These are phyloP conservation scores for Dicyrtomina minuta DNA, from an alignment of 2,888 invertebrate species.

Conservation along the genomic window DNA sequence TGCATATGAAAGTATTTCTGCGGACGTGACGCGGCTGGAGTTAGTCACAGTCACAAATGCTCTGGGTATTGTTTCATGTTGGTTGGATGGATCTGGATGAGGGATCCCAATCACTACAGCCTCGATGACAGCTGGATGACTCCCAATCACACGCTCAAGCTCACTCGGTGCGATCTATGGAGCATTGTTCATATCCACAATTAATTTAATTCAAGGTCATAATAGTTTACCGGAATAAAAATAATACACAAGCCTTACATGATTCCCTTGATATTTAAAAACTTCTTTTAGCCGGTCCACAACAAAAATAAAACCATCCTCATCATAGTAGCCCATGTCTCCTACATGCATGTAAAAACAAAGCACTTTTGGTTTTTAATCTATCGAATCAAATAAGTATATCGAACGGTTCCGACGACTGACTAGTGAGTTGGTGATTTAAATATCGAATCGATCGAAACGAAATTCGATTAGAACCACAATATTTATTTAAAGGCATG, in stretches of 20 bases:
- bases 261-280: slow-evolving; percentile 49
- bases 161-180: slow-evolving; percentile 51
- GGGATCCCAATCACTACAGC: slow-evolving; percentile 46
- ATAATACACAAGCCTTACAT: slow-evolving; percentile 30
- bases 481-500: too few species aligned
- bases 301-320: slow-evolving; percentile 46
- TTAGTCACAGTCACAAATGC: slow-evolving; percentile 43
- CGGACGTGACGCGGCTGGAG: slow-evolving; percentile 11
- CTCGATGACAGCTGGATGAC: slow-evolving; percentile 47
- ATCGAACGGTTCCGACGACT: too few species aligned
- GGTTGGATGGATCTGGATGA: slow-evolving; percentile 47
- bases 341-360: too few species aligned
- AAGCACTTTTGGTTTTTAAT: too few species aligned
- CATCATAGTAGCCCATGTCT: slow-evolving; percentile 50
- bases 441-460: too few species aligned
- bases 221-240: too few species aligned
- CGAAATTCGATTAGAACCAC: too few species aligned
- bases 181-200: not conserved
- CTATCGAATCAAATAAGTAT: too few species aligned
- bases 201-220: not conserved
- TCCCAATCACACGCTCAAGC: slow-evolving; percentile 43
- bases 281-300: slow-evolving; percentile 50
- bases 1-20: slow-evolving; percentile 41
- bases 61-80: slow-evolving; percentile 47
- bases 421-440: too few species aligned